phyloP scores from a whole-genome alignment of 1,140 invertebrate species.

The Brachionus asplanchnoidis region DNA sequence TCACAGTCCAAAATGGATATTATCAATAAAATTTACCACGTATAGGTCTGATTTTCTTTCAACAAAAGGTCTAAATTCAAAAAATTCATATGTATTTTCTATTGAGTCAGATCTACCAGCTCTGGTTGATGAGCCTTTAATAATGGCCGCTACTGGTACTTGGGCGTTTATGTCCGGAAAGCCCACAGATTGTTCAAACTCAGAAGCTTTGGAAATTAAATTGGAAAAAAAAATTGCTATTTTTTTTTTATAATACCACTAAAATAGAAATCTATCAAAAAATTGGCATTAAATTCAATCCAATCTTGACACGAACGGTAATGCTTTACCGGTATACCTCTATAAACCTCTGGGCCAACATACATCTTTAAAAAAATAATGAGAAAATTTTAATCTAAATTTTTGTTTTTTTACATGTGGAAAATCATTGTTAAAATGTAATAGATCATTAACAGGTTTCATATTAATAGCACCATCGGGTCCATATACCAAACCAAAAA shows the following conservation, averaged over 20 bases:
- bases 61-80: slow-evolving; percentile 18
- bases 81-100: slow-evolving; percentile 23
- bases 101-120: not conserved
- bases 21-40: not conserved
- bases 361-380: not conserved
- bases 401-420: not conserved
- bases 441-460: not conserved
- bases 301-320: slow-evolving; percentile 26
- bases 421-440: slow-evolving; percentile 40
- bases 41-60: slow-evolving; percentile 14
- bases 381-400: not conserved
- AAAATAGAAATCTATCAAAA: slow-evolving; percentile 40
- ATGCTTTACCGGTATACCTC: slow-evolving; percentile 37
- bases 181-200: slow-evolving; percentile 6
- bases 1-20: not conserved
- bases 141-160: not conserved
- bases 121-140: not conserved
- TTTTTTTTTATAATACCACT: not conserved
- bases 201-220: not conserved
- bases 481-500: not conserved
- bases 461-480: slow-evolving; percentile 1
- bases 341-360: not conserved
- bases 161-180: not conserved
- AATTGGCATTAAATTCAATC: slow-evolving; percentile 10
- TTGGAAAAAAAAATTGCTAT: not conserved